Conservation (phyloP, 2,888 invertebrate species). For the Junonia oenone region DNA sequence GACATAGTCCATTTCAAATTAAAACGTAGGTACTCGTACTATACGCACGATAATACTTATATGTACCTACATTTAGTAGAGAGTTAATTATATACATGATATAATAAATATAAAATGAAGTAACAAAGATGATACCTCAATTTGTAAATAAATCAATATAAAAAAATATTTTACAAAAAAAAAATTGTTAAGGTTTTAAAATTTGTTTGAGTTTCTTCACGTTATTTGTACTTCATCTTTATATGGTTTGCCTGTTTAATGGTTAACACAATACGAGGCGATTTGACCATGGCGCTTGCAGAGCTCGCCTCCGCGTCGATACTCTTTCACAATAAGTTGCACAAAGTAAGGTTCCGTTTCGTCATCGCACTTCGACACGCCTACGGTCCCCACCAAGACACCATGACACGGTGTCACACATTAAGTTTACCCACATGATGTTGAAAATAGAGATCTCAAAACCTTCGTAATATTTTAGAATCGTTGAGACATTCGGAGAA, state of each 20-base stretch:
- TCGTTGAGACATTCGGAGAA: neutral
- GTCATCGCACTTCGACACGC: conserved; percentile 64
- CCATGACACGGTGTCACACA: conserved; percentile 22
- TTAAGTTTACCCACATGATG: neutral
- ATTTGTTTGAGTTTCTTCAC: neutral
- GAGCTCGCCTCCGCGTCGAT: conserved; percentile 56
- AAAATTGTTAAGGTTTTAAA: neutral
- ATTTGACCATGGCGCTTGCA: conserved; percentile 34
- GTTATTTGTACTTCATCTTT: conserved; percentile 1
- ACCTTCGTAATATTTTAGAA: neutral
- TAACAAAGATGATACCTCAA: too few relatives aligned
- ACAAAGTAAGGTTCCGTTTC: conserved; percentile 66
- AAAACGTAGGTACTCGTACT: too few relatives aligned
- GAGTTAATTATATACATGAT: too few relatives aligned
- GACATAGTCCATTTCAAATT: neutral
- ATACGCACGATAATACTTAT: too few relatives aligned
- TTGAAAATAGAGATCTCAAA: neutral
- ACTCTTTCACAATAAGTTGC: conserved; percentile 73
- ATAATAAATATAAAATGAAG: too few relatives aligned
- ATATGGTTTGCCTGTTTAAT: conserved; percentile 2
- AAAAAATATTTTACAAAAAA: neutral
- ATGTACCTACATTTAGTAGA: too few relatives aligned
- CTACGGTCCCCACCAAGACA: conserved; percentile 41
- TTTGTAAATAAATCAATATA: neutral
- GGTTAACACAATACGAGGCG: conserved; percentile 29